These are phyloP conservation scores for Therioaphis trifolii DNA, from an alignment of 2,888 invertebrate species.

Conservation along the genomic window DNA sequence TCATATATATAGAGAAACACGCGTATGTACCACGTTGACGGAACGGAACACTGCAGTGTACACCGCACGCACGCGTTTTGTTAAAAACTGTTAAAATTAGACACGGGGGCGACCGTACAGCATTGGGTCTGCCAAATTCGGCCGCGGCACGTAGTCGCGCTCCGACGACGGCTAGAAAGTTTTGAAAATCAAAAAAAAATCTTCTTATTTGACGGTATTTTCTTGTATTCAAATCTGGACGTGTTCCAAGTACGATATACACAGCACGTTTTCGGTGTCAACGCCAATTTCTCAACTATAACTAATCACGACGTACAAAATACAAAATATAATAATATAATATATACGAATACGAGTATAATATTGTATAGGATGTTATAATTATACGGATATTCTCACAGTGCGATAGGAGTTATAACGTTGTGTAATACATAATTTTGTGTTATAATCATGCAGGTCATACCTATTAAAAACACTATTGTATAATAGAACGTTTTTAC, in stretches of 20 bases:
- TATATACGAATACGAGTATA: not conserved
- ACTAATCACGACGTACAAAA: not conserved
- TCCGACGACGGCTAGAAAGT: constrained; percentile 13
- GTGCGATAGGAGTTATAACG: too few relatives aligned
- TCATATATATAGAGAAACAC: not conserved
- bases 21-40: not conserved
- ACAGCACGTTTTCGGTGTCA: not conserved
- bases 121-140: constrained; percentile 11
- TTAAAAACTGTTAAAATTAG: constrained; percentile 36
- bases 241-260: not conserved
- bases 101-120: not conserved
- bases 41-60: not conserved
- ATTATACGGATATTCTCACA: too few relatives aligned
- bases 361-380: too few relatives aligned
- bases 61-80: not conserved
- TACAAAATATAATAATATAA: not conserved
- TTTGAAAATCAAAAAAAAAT: constrained; percentile 22
- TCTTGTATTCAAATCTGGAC: constrained; percentile 20
- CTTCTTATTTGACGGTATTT: not conserved
- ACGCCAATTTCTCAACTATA: not conserved
- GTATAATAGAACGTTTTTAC: too few relatives aligned
- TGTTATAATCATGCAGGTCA: too few relatives aligned
- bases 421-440: too few relatives aligned
- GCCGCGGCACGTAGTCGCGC: not conserved
- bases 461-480: too few relatives aligned